Percentiles rank a stretch among this genome's conserved stretches.
These are phyloP conservation scores for Isichthys henryi DNA, from an alignment of 2,113 vertebrate species.

Conservation along the genomic window DNA sequence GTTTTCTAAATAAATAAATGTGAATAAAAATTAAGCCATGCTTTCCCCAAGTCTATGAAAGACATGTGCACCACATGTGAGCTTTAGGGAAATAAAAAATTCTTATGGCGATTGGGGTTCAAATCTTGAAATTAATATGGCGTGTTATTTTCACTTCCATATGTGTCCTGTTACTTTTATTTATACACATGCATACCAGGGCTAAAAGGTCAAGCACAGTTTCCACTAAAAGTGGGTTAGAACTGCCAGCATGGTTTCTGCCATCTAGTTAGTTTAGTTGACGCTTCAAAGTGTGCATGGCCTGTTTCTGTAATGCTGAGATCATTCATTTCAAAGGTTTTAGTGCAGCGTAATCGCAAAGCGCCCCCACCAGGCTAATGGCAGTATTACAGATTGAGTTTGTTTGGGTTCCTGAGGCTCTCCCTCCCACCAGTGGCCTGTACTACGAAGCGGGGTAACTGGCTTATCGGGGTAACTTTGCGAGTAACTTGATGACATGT, in stretches of 20 bases:
- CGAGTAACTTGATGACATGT: too few relatives aligned
- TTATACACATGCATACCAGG: not conserved
- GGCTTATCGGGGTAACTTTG: too few relatives aligned
- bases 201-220: not conserved
- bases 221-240: not conserved
- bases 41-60: not conserved
- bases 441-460: too few relatives aligned
- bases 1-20: not conserved
- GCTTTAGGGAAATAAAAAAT: conserved; percentile 17
- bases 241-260: not conserved
- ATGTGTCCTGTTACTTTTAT: not conserved
- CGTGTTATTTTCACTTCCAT: not conserved
- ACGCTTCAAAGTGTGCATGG: not conserved
- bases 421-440: too few relatives aligned
- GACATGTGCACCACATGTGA: conserved; percentile 13
- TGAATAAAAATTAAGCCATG: conserved; percentile 20
- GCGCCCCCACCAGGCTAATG: not conserved
- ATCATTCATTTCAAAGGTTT: not conserved
- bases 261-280: not conserved
- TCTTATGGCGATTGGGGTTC: not conserved
- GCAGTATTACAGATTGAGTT: not conserved
- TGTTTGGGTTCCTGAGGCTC: not conserved
- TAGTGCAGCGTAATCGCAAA: not conserved
- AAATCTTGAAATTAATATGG: not conserved
- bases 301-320: not conserved